Base-by-base conservation (phyloP, 1,140 invertebrate genomes). In the Drosophila asahinai region DNA sequence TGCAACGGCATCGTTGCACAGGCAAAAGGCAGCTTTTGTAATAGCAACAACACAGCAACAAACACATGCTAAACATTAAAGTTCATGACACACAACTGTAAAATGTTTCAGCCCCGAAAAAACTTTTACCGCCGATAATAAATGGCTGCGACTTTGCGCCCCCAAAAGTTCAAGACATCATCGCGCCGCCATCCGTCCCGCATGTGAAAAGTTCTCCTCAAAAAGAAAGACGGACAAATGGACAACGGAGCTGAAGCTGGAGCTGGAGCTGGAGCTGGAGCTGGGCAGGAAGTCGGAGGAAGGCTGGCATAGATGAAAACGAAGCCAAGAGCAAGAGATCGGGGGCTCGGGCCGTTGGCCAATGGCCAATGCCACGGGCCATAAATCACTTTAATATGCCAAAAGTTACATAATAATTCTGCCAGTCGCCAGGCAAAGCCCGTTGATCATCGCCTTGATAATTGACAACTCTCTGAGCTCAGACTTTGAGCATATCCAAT, bases 41-140 rank as follows among this genome's bases (percentile, higher is more conserved):
- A 78, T 60, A 57, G 63, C 73, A 78, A 77, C 65, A 67, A 67
- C 6, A 67, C 11, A 11, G 49, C 61, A 76, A 72, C 48, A 66
- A 79, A 65, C 77, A 58, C 81, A 84, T 84, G 82, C 82, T 84
- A 74, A 86, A 81, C 84, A 89, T 81, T 87, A 89, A 89, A 89
- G 84, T 87, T 87, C 84, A 87, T 90, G 84, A 87, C 84, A 87
- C 84, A 87, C 86, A 87, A 87, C 84, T 90, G 84, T 90, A 87
- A 87, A 90, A 90, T 74, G 75, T 81, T 90, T 90, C 86, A 87
- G 86, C 63, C 74, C 62, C 62, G 25, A 73, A 80, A 30, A 81
- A 86, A 83, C 86, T 87, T 87, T 87, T 90, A 80, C 82, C 80
- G 74, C 70, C 74, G 81, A 84, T 87, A 87, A 87, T 83, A 87